Base-by-base conservation (phyloP, 2,888 invertebrate genomes). In the Eupithecia pulchellata region DNA sequence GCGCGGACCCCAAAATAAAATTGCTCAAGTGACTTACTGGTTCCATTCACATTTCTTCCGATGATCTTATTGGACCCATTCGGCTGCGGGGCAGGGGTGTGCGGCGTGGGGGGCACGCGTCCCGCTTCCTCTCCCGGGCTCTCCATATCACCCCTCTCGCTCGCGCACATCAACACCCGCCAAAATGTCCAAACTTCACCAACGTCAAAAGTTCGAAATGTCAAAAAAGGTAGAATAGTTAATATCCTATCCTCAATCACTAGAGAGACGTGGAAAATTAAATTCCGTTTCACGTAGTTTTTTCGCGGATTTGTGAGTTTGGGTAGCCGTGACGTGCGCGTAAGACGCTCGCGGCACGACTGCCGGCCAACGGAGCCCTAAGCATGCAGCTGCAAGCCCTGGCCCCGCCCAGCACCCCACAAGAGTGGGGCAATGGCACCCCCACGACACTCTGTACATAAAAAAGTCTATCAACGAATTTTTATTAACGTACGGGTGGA, bases 21-120 rank as follows among this genome's bases (percentile, higher is more conserved):
- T 55, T 60, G 61, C 62, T 61, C 20, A 55, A 57, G 89, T 88
- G 89, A 95, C 95, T 95, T 91, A 96, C 95, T 95, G 88, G 95
- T 96, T 81, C 95, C 95, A 91, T 96, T 96, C 89, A 95, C 93
- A 87, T 96, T 96, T 83, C 95, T 94, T 84, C 95, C 95, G 91
- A 95, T 95, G 83, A 95, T 95, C 91, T 95, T 95, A 89, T 95
- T 94, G 87, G 95, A 94, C 77, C 95, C 94, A 77, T 95, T 95
- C 75, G 94, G 89, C 75, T 93, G 91, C 77, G 80, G 72, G 81
- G 91, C 87, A 84, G 94, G 91, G 80, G 93, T 86, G 84, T 91
- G 89, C 82, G 90, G 88, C 77, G 88, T 88, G 82, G 90, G 86
- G 83, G 90, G 88, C 65, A 83, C 87, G 73, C 93, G 91, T 88